phyloP scores from a whole-genome alignment of 2,888 invertebrate genomes.

The Dinocampus coccinellae region DNA sequence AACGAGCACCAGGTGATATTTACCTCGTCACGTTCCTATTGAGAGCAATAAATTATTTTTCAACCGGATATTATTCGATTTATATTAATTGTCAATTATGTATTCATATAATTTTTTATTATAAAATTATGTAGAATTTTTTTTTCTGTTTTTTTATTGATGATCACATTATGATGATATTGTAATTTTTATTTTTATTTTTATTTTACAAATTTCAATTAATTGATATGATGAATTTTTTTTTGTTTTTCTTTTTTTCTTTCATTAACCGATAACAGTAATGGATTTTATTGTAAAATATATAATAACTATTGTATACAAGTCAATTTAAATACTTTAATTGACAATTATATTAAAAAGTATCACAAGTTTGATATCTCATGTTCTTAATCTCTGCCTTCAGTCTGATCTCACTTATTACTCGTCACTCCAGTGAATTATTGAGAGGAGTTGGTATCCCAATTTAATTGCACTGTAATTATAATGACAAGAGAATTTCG shows the following conservation, averaged over 20 bases:
- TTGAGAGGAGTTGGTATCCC: constrained; percentile 18
- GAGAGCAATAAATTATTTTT: constrained; percentile 38
- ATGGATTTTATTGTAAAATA: not conserved
- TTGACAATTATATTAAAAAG: not conserved
- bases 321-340: not conserved
- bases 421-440: not conserved
- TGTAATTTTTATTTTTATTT: not conserved
- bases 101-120: not conserved
- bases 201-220: not conserved
- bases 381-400: not conserved
- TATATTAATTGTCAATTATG: constrained; percentile 8
- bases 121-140: no score
- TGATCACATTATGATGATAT: no score
- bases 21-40: constrained; percentile 21
- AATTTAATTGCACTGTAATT: constrained; percentile 33
- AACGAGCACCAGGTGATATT: constrained; percentile 44
- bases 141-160: not conserved
- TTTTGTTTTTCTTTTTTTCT: no score
- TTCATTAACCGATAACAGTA: no score
- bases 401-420: constrained; percentile 19
- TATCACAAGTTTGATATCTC: constrained; percentile 6
- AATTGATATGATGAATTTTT: not conserved
- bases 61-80: constrained; percentile 29
- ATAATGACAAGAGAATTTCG: constrained; percentile 25
- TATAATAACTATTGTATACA: not conserved